Evolutionary conservation across 2,888 invertebrate genomes (phyloP).

Genomic region (Ganaspis brasiliensis): DNA sequence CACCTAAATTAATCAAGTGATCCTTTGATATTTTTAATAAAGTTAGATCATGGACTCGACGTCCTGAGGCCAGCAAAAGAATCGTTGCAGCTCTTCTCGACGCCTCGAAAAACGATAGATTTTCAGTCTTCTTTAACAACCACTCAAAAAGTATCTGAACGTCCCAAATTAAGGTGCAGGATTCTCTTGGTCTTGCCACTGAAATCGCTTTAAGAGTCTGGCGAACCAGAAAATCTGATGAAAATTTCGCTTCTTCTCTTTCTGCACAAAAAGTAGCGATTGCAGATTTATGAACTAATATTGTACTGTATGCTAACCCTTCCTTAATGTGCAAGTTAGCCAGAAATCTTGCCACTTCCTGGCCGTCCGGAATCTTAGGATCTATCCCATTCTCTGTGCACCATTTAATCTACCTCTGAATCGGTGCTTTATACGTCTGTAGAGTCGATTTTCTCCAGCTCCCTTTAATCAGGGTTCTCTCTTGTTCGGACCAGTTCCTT

Average conservation of each 20-base stretch:
- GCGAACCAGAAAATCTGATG: conserved; percentile 50
- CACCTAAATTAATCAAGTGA: conserved; percentile 48
- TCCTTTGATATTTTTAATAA: conserved; percentile 55
- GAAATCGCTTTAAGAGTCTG: conserved; percentile 55
- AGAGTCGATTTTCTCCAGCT: background rate
- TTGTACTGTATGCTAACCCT: conserved; percentile 21
- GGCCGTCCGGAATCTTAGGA: background rate
- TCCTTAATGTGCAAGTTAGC: background rate
- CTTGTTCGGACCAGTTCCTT: background rate
- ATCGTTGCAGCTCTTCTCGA: conserved; percentile 58
- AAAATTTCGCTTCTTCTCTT: conserved; percentile 21
- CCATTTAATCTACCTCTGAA: no score
- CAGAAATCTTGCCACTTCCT: conserved; percentile 6
- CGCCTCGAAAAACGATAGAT: conserved; percentile 50
- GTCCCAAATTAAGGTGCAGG: conserved; percentile 52
- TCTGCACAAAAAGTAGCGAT: conserved; percentile 55
- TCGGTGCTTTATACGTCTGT: conserved; percentile 4
- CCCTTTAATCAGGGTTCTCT: background rate
- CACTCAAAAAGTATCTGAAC: conserved; percentile 53
- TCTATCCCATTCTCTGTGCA: no score
- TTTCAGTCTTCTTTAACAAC: conserved; percentile 26
- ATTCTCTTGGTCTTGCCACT: conserved; percentile 50
- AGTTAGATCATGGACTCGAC: conserved; percentile 60
- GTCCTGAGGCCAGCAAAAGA: conserved; percentile 56
- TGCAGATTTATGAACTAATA: conserved; percentile 59